Evolutionary conservation across 1,140 invertebrate genomes (phyloP), one percentile per base, ranked within the genome.

Genomic region (Ips typographus): DNA sequence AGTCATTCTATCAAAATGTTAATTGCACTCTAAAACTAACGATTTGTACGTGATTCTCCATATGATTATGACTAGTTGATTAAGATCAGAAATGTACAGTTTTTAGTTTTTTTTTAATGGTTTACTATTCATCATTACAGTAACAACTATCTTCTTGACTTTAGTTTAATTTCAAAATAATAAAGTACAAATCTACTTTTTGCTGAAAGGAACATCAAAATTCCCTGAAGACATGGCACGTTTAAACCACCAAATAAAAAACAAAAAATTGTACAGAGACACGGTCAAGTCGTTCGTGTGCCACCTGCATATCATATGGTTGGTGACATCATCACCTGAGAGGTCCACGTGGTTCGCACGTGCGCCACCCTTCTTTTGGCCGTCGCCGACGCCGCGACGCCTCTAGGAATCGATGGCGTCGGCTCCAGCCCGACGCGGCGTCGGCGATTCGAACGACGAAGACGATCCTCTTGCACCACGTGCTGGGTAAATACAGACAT

Each of bases 351-450:
- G 68, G 68, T 55, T 51, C 60, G 60, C 68, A 70, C 68, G 68
- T 70, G 68, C 60, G 68, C 61, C 67, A 41, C 42, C 61, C 39
- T 40, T 36, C 58, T 41, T 8, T 68, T 8, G 47, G 1, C 60
- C 39, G 66, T 41, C 52, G 68, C 68, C 68, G 68, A 63, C 68
- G 68, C 68, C 67, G 51, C 60, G 44, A 39, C 44, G 40, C 64
- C 43, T 57, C 55, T 2, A 2, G 7, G 40, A 74, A 76, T 74
- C 75, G 74, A 75, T 75, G 73, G 67, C 68, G 69, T 59, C 70
- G 72, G 75, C 74, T 73, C 75, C 75, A 71, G 68, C 73, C 68
- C 71, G 74, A 74, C 72, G 68, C 68, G 68, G 68, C 68, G 68
- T 70, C 68, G 63, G 68, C 64, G 47, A 42, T 55, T 64, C 8